Evolutionary conservation across 2,888 invertebrate genomes (phyloP), one percentile per base, ranked within the genome.

Genomic region (Nemurella pictetii): DNA sequence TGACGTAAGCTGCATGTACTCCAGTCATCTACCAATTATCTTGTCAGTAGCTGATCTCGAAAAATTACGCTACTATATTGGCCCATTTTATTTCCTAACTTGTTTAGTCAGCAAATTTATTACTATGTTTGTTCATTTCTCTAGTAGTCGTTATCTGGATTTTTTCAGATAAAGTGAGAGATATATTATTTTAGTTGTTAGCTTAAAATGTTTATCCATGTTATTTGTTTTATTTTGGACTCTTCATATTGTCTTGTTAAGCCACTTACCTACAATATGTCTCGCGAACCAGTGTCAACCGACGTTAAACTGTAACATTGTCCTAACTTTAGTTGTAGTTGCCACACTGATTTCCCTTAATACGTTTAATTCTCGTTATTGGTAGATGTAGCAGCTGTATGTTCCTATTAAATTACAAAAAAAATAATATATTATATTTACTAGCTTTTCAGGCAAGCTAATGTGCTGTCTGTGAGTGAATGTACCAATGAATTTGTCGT

Each of bases 1-100:
- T 86, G 83, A 78, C 29, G 78, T 78, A 74, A 55, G 82, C 72
- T 82, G 82, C 89, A 85, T 87, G 80, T 86, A n/a, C n/a, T n/a
- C n/a, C n/a, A n/a, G n/a, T n/a, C n/a, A n/a, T n/a, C n/a, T n/a
- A n/a, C n/a, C n/a, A n/a, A n/a, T n/a, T n/a, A n/a, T n/a, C n/a
- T n/a, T 80, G 77, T 26, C 85, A 81, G 74, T 78, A 83, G 32
- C 85, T 55, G 78, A 80, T 80, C 74, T 85, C 80, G 83, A 81
- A 83, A 82, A 78, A 55, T 55, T 55, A 55, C 55, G 55, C 55
- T 55, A 20, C 55, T 55, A 55, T 55, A 55, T 55, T 55, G 2
- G 55, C 55, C 55, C 55, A 20, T 55, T 55, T 55, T 55, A 55
- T 55, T 55, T 55, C 9, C 20, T 55, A 55, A 55, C 55, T 55